phyloP scores from a whole-genome alignment of 2,888 invertebrate genomes.

The Bellardia bayeri region DNA sequence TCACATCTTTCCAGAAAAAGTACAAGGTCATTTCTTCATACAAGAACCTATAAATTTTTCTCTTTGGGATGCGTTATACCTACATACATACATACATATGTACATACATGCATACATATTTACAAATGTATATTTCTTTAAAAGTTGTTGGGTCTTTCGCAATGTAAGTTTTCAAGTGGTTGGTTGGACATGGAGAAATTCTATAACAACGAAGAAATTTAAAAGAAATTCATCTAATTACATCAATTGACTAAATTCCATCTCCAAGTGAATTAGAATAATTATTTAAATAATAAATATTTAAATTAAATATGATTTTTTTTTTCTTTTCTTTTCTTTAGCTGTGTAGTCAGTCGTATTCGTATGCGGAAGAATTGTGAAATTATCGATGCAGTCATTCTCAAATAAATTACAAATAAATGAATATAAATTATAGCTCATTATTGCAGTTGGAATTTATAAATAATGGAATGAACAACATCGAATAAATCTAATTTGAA shows the following conservation, averaged over 20 bases:
- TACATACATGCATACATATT: too few species aligned
- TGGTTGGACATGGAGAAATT: not conserved
- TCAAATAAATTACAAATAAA: conserved; percentile 60
- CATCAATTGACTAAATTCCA: conserved; percentile 11
- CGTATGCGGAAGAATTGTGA: conserved; percentile 59
- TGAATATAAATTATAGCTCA: conserved; percentile 58
- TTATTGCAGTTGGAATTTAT: conserved; percentile 50
- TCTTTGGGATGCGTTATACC: not conserved
- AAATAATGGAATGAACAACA: conserved; percentile 20
- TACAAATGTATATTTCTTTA: too few species aligned
- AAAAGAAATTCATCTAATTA: conserved; percentile 13
- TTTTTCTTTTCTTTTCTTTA: not conserved
- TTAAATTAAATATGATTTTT: not conserved
- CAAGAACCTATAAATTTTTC: not conserved
- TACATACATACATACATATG: too few species aligned
- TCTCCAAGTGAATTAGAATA: not conserved
- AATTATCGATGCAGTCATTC: conserved; percentile 41
- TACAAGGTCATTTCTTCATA: conserved; percentile 37
- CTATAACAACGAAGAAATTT: not conserved
- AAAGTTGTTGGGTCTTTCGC: not conserved
- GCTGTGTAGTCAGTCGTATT: not conserved
- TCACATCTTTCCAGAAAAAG: not conserved
- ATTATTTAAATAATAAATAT: not conserved
- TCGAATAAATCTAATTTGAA: conserved; percentile 23
- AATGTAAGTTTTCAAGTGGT: not conserved